Percentiles rank a stretch among this genome's conserved stretches.
Evolutionary conservation across 2,888 invertebrate species (phyloP).

Genomic region (Aplocera efformata): DNA sequence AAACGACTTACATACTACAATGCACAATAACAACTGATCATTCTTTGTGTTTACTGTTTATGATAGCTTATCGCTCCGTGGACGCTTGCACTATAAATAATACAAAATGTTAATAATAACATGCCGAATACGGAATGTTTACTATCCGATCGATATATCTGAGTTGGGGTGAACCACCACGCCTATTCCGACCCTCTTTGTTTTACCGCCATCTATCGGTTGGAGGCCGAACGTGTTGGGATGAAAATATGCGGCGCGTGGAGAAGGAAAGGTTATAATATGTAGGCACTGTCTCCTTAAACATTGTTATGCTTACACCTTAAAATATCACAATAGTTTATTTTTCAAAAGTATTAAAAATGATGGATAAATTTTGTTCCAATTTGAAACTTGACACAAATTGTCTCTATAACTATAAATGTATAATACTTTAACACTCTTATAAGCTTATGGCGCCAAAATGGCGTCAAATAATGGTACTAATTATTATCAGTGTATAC

Average conservation of each 20-base stretch:
- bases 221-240: slow-evolving; percentile 24
- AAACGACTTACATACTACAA: slow-evolving; percentile 44
- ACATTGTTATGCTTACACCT: no score
- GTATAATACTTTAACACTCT: no score
- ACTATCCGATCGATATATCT: slow-evolving; percentile 64
- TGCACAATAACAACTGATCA: slow-evolving; percentile 51
- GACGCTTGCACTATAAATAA: slow-evolving; percentile 35
- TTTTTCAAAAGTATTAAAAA: no score
- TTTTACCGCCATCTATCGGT: slow-evolving; percentile 54
- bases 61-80: slow-evolving; percentile 51
- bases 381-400: no score
- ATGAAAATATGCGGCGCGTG: background rate
- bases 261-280: background rate
- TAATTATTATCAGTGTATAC: no score
- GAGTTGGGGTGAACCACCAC: slow-evolving; percentile 67
- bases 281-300: no score
- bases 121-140: slow-evolving; percentile 52
- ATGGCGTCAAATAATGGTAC: no score
- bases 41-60: slow-evolving; percentile 33
- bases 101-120: slow-evolving; percentile 36
- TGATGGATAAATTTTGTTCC: no score
- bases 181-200: slow-evolving; percentile 44
- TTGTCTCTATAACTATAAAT: no score
- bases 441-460: no score
- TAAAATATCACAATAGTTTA: no score